Percentiles rank a stretch among this genome's conserved stretches.
phyloP scores from a whole-genome alignment of 2,797 vertebrate genomes.

The Serranus cabrilla region DNA sequence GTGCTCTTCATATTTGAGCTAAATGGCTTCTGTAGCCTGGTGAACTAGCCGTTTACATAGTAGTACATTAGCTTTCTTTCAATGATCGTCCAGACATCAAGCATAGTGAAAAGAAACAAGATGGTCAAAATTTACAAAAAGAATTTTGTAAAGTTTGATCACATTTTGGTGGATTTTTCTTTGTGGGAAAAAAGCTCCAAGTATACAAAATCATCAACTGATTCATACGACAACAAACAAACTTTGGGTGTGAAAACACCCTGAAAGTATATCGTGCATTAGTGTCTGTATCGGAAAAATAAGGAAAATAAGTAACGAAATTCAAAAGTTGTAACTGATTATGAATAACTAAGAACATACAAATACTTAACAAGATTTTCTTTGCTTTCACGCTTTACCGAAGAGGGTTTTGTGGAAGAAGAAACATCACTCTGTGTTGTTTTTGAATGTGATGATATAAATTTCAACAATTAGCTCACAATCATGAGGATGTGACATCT shows the following conservation, averaged over 20 bases:
- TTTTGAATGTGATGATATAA: not conserved
- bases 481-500: not conserved
- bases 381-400: no score
- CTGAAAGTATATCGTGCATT: not conserved
- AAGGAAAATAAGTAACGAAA: not conserved
- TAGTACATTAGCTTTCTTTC: no score
- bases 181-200: no score
- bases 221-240: no score
- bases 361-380: not conserved
- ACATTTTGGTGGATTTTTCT: not conserved
- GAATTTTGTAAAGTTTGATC: no score
- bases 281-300: not conserved
- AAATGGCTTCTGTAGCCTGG: no score
- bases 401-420: not conserved
- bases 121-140: no score
- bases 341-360: not conserved
- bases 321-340: not conserved
- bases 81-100: no score
- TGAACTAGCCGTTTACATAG: no score
- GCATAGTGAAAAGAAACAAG: no score
- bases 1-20: no score
- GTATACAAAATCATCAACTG: not conserved
- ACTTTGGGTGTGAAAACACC: no score
- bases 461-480: slow-evolving; percentile 1
- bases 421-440: not conserved